Evolutionary conservation across 2,113 vertebrate genomes (phyloP).

Genomic region (Climacteris rufus): DNA sequence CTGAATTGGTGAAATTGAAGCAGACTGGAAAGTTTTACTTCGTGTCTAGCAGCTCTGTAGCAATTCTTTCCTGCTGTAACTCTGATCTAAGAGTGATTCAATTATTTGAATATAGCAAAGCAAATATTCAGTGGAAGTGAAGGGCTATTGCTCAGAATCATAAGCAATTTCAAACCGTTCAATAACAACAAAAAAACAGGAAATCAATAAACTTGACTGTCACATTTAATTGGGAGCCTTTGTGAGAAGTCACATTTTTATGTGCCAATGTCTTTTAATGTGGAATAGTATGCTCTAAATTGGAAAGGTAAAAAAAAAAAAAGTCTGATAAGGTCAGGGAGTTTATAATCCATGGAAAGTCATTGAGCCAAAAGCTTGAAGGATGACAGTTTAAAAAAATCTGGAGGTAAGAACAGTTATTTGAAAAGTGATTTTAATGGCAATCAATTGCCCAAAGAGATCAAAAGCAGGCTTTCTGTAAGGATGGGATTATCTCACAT

Average conservation of each 20-base stretch:
- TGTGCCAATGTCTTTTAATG: neutral
- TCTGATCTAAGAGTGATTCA: neutral
- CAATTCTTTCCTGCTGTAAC: neutral
- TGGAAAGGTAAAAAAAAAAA: neutral
- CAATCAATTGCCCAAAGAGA: neutral
- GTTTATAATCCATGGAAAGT: neutral
- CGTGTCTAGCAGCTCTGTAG: neutral
- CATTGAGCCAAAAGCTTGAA: neutral
- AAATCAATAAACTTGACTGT: neutral
- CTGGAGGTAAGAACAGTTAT: neutral
- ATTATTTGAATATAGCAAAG: neutral
- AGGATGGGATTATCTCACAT: neutral
- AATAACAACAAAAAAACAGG: neutral
- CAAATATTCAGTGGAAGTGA: neutral
- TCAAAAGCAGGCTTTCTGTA: neutral
- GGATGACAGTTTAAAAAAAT: neutral
- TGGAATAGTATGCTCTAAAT: neutral
- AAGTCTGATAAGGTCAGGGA: neutral
- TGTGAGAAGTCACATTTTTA: neutral
- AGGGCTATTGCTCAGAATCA: neutral
- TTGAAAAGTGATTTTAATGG: slow-evolving; percentile 2
- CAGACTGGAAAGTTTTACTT: neutral
- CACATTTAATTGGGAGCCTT: neutral
- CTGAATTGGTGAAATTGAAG: neutral
- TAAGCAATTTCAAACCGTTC: neutral